Conservation (phyloP, 2,888 invertebrate species). For the Tachina grossa region DNA sequence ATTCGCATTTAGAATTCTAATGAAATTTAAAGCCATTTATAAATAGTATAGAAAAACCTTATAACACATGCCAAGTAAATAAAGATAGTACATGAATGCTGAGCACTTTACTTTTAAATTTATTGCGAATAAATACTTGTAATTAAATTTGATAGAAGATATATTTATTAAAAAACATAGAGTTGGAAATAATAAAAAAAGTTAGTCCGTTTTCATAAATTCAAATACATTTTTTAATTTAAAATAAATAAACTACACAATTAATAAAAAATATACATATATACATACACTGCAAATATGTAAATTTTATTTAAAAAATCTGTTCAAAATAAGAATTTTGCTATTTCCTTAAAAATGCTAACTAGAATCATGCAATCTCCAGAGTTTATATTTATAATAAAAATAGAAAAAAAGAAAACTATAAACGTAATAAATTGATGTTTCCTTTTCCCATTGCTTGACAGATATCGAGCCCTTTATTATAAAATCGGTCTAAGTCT, state of each 20-base stretch:
- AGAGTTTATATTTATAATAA: background rate
- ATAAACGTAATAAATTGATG: background rate
- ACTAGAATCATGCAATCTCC: background rate
- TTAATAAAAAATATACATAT: too few species aligned
- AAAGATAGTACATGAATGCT: background rate
- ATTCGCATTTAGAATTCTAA: constrained; percentile 7
- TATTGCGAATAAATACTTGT: background rate
- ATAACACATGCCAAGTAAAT: constrained; percentile 14
- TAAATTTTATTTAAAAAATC: too few species aligned
- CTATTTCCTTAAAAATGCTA: background rate
- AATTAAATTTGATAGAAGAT: background rate
- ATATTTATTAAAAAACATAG: too few species aligned
- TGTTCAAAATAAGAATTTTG: too few species aligned
- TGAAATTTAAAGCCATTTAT: background rate
- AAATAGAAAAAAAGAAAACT: background rate
- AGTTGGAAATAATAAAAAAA: too few species aligned
- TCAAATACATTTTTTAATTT: too few species aligned
- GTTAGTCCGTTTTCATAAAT: too few species aligned
- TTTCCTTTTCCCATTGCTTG: background rate
- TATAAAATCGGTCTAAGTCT: background rate
- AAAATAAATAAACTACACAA: too few species aligned
- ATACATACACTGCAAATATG: too few species aligned
- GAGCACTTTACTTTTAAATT: background rate
- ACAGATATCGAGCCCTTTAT: background rate
- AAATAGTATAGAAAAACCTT: background rate